Base-by-base conservation (phyloP, 1,140 invertebrate species). In the Lepeophtheirus salmonis region DNA sequence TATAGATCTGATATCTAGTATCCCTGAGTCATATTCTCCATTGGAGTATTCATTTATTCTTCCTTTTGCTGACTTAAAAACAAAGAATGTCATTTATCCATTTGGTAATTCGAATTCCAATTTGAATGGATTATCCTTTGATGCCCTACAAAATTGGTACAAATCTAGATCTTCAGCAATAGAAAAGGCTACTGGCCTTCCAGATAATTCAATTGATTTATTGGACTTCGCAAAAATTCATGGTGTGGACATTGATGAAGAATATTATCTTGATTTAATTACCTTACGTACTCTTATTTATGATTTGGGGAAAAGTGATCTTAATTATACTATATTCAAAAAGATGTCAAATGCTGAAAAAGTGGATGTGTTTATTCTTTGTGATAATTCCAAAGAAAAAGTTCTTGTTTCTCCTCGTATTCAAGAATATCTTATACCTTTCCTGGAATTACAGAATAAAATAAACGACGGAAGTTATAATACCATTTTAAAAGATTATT, bases 401-500 rank as follows among this genome's bases (percentile, higher is more conserved):
- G 30, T 41, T n/a, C 30, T 41, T 41, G n/a, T 41, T n/a, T 41
- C 30, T n/a, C n/a, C 30, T 10, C 30, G 30, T n/a, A 41, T 41
- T 10, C 30, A 41, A 41, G 30, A 41, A 41, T 41, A 41, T n/a
- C 30, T 41, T 41, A 6, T 41, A 6, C 30, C 30, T 41, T 41
- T 41, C n/a, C 30, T 41, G 30, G 30, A 41, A n/a, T 6, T n/a
- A n/a, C 30, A 41, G n/a, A n/a, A n/a, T n/a, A n/a, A n/a, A n/a
- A n/a, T n/a, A n/a, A n/a, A n/a, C n/a, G 30, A 41, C 6, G 30
- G n/a, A 6, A 41, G 30, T n/a, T 41, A 10, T 41, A 41, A 41
- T 41, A 41, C 30, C n/a, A 41, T 41, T 41, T 41, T 41, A n/a
- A 41, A 41, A 41, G n/a, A 41, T n/a, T 41, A 41, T 41, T 41